Evolutionary conservation across 1,140 invertebrate genomes (phyloP).

Genomic region (Aphidius gifuensis): DNA sequence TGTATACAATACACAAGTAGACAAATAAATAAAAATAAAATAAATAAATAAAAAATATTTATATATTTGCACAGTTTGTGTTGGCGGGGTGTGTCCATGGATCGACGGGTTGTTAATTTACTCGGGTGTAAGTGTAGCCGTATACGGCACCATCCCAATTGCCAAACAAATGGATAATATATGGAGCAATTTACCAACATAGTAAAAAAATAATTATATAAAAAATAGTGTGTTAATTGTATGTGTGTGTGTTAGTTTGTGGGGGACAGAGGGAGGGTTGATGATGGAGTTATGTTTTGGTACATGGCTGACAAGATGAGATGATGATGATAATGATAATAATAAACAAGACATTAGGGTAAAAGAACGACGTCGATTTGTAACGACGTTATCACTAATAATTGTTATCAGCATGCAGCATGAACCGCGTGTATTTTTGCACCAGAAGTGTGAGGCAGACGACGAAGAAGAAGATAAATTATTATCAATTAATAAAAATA

Average conservation of each 20-base stretch:
- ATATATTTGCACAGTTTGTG: not conserved
- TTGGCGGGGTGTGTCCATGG: constrained; percentile 37
- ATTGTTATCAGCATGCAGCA: constrained; percentile 52
- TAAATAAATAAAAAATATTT: too few relatives aligned
- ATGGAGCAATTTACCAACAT: too few relatives aligned
- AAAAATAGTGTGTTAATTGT: not conserved
- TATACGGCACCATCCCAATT: not conserved
- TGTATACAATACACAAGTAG: too few relatives aligned
- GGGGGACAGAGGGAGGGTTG: too few relatives aligned
- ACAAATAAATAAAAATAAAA: too few relatives aligned
- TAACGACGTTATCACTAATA: constrained; percentile 35
- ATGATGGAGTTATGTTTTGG: too few relatives aligned
- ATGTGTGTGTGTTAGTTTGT: too few relatives aligned
- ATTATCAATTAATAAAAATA: not conserved
- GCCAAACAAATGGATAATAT: too few relatives aligned
- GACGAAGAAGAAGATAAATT: constrained; percentile 11
- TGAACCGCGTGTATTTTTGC: constrained; percentile 41
- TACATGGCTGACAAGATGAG: too few relatives aligned
- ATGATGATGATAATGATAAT: too few relatives aligned
- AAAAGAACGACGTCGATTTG: constrained; percentile 22
- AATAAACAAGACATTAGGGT: too few relatives aligned
- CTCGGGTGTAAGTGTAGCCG: not conserved
- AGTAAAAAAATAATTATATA: not conserved
- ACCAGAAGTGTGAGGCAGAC: constrained; percentile 24
- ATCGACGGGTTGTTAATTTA: constrained; percentile 16